Percentiles rank a stretch among this genome's conserved stretches.
These are phyloP conservation scores for Nycticryphes semicollaris DNA, from an alignment of 2,113 vertebrate genomes.

Conservation along the genomic window DNA sequence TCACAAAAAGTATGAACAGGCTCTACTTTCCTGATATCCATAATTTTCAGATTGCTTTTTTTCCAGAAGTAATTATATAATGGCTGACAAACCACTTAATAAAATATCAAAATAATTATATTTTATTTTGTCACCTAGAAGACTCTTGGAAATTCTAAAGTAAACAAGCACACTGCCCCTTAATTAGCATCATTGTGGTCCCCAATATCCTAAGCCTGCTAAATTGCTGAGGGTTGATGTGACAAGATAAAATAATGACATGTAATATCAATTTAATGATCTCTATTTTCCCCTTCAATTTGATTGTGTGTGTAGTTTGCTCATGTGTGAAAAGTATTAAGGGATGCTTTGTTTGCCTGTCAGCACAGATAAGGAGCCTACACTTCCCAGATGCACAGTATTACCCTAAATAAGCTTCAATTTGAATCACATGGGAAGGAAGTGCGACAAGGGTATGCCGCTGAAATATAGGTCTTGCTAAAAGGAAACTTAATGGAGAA, in stretches of 20 bases:
- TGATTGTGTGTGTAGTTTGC: conserved; percentile 8
- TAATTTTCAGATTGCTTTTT: conserved; percentile 31
- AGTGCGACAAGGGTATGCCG: background rate
- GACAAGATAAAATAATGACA: conserved; percentile 43
- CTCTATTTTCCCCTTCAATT: conserved; percentile 14
- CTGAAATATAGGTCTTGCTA: background rate
- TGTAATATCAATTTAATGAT: conserved; percentile 52
- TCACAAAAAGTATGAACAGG: conserved; percentile 40
- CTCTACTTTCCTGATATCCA: background rate
- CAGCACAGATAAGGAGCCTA: background rate
- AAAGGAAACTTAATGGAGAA: background rate
- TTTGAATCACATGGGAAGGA: background rate
- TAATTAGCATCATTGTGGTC: conserved; percentile 24
- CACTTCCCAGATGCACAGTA: background rate
- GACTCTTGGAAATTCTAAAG: conserved; percentile 19
- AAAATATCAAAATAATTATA: conserved; percentile 64
- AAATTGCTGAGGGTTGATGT: conserved; percentile 39
- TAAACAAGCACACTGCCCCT: background rate
- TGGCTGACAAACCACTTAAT: conserved; percentile 25
- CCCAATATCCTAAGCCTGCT: background rate
- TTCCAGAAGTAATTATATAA: conserved; percentile 25
- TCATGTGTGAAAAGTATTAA: background rate
- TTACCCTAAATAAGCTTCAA: conserved; percentile 30
- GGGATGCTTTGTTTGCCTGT: conserved; percentile 28
- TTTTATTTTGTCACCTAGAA: conserved; percentile 48